Evolutionary conservation across 2,113 vertebrate species (phyloP), one percentile per base, ranked within the genome.

Genomic region (Neopipo cinnamomea): DNA sequence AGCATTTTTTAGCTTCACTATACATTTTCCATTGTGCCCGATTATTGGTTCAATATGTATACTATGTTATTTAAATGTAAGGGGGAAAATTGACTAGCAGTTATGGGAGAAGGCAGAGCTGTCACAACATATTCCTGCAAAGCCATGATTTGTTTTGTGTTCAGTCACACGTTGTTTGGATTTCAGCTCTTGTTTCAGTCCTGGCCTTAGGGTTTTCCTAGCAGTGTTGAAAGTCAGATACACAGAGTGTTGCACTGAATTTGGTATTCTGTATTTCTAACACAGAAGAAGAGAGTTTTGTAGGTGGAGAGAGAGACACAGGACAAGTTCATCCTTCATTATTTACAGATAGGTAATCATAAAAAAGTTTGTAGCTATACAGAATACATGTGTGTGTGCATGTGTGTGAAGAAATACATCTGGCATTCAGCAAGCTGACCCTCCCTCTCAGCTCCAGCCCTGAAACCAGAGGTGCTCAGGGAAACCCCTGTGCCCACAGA

Each of bases 91-190:
- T 31, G 49, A 87, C 85, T 81, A 80, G 83, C 90, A 95, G 86
- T 96, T 97, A 95, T 95, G 79, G 88, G 82, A 95, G 93, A 95
- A 95, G 92, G 90, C 95, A 96, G 90, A 94, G 83, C 95, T 96
- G 92, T 96, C 96, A 96, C 88, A 97, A 96, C 88, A 93, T 95
- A 96, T 96, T 96, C 73, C 85, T 94, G 88, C 82, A 90, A 80
- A 93, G 67, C 82, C 88, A 80, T 95, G 93, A 97, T 97, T 96
- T 96, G 91, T 95, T 96, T 97, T 95, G 95, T 96, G 95, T 93
- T 96, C 96, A 96, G 96, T 95, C 96, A 94, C 92, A 95, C 85
- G 84, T 88, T 96, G 96, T 96, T 94, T 95, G 93, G 93, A 96
- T 97, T 96, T 96, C 95, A 94, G 95, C 90, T 97, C 93, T 96